Conservation (phyloP, 2,888 invertebrate genomes). For the Clusia tigrina region DNA sequence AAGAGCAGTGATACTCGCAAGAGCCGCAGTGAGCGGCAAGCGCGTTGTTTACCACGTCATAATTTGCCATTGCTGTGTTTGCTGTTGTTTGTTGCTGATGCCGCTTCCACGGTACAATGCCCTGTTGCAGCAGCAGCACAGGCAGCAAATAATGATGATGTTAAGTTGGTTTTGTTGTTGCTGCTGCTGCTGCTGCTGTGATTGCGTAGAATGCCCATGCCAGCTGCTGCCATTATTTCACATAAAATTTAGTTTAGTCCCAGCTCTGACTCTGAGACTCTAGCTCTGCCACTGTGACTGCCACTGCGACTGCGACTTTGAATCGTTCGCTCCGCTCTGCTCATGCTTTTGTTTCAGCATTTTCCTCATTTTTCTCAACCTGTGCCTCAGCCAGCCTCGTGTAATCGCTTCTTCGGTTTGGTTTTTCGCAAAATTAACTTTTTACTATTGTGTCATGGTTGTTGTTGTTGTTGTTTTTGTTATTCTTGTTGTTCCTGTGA, state of each 20-base stretch:
- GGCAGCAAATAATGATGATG: constrained; percentile 8
- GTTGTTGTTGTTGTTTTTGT: constrained; percentile 14
- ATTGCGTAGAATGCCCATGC: background rate
- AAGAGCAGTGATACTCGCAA: constrained; percentile 4
- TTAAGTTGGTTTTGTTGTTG: constrained; percentile 31
- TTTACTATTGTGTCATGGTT: background rate
- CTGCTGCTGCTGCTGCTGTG: constrained; percentile 18
- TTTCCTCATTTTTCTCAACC: too few species aligned
- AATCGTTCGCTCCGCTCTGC: too few species aligned
- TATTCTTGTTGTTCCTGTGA: constrained; percentile 28
- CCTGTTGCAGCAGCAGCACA: constrained; percentile 5
- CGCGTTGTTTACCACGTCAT: background rate
- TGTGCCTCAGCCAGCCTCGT: constrained; percentile 6
- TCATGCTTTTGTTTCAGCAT: background rate
- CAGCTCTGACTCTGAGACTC: background rate
- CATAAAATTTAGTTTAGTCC: constrained; percentile 25
- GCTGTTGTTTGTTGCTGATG: constrained; percentile 25
- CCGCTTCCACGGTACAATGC: constrained; percentile 22
- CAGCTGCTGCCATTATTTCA: constrained; percentile 28
- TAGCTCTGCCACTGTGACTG: background rate
- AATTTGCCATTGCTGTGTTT: constrained; percentile 3
- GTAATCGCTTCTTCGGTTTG: constrained; percentile 23
- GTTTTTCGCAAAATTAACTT: constrained; percentile 19
- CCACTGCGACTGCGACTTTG: too few species aligned
- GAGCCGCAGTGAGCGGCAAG: constrained; percentile 6